Evolutionary conservation across 2,888 invertebrate genomes (phyloP).

Genomic region (Margaritifera margaritifera): DNA sequence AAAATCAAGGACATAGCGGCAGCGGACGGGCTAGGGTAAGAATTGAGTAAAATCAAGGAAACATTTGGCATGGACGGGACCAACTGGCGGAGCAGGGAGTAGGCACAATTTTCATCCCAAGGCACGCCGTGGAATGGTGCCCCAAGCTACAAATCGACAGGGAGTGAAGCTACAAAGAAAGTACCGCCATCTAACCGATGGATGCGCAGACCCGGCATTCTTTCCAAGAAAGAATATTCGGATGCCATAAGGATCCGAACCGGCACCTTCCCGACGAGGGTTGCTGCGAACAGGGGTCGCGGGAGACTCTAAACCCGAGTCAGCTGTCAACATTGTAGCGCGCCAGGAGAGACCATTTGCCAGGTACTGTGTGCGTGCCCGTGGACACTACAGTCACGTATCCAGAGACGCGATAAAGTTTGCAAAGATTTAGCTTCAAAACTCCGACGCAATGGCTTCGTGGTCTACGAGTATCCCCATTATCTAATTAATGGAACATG

Average conservation of each 20-base stretch:
- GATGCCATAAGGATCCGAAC: not conserved
- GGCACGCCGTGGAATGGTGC: too few species aligned
- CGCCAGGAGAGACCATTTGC: slow-evolving; percentile 5
- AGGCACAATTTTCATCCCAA: too few species aligned
- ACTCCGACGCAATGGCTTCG: not conserved
- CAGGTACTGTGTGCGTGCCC: slow-evolving; percentile 13
- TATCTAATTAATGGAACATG: too few species aligned
- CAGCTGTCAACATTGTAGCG: slow-evolving; percentile 1
- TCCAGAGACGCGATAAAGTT: slow-evolving; percentile 3
- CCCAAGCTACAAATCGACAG: too few species aligned
- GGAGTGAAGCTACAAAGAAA: too few species aligned
- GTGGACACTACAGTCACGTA: slow-evolving; percentile 3
- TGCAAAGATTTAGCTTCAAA: not conserved
- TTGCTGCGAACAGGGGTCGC: not conserved
- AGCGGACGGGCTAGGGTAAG: too few species aligned
- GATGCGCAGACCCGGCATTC: too few species aligned
- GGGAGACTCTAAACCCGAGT: not conserved
- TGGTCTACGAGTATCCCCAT: not conserved
- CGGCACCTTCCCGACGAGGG: slow-evolving; percentile 3
- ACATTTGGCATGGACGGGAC: fast-evolving
- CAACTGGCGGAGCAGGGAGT: too few species aligned
- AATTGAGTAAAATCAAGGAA: too few species aligned
- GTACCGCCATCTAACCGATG: too few species aligned
- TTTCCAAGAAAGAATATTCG: too few species aligned
- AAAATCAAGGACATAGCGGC: too few species aligned